These are phyloP conservation scores for Rhombomys opimus DNA, from an alignment of 2,113 vertebrate species.

Conservation along the genomic window DNA sequence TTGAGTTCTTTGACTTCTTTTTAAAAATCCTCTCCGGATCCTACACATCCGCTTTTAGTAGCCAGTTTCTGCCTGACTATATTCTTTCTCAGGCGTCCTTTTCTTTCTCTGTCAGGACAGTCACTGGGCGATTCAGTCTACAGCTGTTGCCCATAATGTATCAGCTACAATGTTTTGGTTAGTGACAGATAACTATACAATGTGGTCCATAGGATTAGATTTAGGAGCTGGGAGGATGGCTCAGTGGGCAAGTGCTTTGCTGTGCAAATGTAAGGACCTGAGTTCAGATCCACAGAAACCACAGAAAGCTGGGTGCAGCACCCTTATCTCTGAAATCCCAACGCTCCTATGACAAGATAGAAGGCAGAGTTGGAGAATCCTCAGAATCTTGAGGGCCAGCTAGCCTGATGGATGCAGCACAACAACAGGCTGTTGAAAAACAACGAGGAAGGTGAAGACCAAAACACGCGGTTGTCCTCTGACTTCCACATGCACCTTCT, in stretches of 20 bases:
- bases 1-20: neutral
- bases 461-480: neutral
- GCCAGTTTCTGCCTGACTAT: neutral
- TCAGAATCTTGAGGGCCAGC: neutral
- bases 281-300: neutral
- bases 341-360: too few species aligned
- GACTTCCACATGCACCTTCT: neutral
- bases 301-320: neutral
- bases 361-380: neutral
- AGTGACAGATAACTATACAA: neutral
- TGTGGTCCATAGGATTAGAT: neutral
- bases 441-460: neutral
- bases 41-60: neutral
- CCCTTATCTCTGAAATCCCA: too few species aligned
- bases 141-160: neutral
- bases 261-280: neutral
- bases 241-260: neutral
- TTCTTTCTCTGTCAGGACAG: neutral
- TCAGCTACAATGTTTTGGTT: neutral
- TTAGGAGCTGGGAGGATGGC: neutral
- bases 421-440: neutral
- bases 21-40: neutral
- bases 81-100: neutral
- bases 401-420: neutral
- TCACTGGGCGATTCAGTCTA: neutral